These are phyloP conservation scores for Oscheius myriophilus DNA, from an alignment of 2,888 invertebrate genomes.

Conservation along the genomic window DNA sequence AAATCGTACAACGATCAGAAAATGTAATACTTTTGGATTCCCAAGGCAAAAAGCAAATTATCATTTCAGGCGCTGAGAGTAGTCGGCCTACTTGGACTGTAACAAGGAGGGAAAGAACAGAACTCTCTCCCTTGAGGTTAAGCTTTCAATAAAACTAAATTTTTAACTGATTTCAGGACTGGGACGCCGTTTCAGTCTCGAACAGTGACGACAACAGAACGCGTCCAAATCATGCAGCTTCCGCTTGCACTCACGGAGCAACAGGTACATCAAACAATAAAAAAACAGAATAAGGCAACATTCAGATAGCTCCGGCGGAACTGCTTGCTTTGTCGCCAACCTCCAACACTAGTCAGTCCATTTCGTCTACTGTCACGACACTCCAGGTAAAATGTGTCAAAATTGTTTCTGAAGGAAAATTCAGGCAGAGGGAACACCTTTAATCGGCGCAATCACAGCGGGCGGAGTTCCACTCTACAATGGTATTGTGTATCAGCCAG, in stretches of 20 bases:
- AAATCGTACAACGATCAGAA: too few species aligned
- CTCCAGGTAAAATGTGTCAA: constrained; percentile 34
- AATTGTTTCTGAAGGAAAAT: constrained; percentile 18
- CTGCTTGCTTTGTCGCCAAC: constrained; percentile 62
- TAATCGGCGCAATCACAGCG: constrained; percentile 61
- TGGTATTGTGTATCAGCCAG: constrained; percentile 58
- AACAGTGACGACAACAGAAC: constrained; percentile 67
- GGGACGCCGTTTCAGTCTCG: constrained; percentile 63
- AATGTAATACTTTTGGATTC: too few species aligned
- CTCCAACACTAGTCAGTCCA: constrained; percentile 60
- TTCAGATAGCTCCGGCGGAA: constrained; percentile 52
- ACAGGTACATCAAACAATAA: constrained; percentile 32
- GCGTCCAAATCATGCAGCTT: constrained; percentile 67
- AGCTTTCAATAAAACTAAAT: neutral
- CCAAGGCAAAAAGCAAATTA: too few species aligned
- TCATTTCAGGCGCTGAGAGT: neutral
- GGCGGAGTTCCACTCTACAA: constrained; percentile 61
- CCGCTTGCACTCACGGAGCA: constrained; percentile 53
- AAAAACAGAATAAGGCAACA: neutral
- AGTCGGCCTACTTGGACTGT: constrained; percentile 62
- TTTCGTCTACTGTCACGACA: constrained; percentile 60
- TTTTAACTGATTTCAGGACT: constrained; percentile 34
- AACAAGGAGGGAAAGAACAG: constrained; percentile 62
- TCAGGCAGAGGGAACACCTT: constrained; percentile 56
- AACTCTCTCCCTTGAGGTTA: constrained; percentile 53